Evolutionary conservation across 2,797 vertebrate species (phyloP).

Genomic region (Crenichthys baileyi): DNA sequence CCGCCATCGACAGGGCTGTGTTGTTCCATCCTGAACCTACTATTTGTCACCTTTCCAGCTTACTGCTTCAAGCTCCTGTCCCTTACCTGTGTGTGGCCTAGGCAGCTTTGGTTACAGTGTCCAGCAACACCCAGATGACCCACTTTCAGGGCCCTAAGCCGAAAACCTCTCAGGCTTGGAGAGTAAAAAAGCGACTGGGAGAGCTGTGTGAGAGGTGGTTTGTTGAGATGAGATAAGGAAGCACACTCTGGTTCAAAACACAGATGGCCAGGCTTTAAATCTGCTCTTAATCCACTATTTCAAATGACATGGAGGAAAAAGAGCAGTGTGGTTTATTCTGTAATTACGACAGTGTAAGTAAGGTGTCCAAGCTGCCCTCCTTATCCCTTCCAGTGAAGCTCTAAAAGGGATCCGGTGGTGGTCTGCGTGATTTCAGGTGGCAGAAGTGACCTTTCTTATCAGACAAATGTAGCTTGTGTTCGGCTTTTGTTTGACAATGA

Average conservation of each 20-base stretch:
- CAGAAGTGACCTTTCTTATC: conserved; percentile 73
- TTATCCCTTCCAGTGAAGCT: conserved; percentile 56
- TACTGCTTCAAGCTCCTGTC: conserved; percentile 47
- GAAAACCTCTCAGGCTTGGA: conserved; percentile 63
- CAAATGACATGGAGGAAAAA: conserved; percentile 64
- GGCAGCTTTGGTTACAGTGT: conserved; percentile 54
- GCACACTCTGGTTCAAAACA: conserved; percentile 43
- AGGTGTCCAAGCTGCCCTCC: conserved; percentile 58
- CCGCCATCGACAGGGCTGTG: conserved; percentile 50
- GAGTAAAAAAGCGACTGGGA: conserved; percentile 60
- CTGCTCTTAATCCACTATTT: conserved; percentile 73
- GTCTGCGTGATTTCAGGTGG: conserved; percentile 57
- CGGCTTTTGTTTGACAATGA: conserved; percentile 36
- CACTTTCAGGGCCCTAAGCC: conserved; percentile 73
- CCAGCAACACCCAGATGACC: conserved; percentile 74
- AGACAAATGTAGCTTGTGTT: conserved; percentile 54
- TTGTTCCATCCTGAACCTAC: conserved; percentile 72
- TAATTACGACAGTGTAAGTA: conserved; percentile 65
- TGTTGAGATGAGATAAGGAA: conserved; percentile 77
- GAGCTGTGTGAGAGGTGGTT: conserved; percentile 71
- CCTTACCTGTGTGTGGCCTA: conserved; percentile 55
- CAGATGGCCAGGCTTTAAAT: conserved; percentile 65
- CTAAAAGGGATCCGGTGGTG: conserved; percentile 51
- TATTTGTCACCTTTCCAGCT: conserved; percentile 46
- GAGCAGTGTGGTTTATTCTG: conserved; percentile 66